Evolutionary conservation across 2,888 invertebrate species (phyloP), one percentile per base, ranked within the genome.

Genomic region (Linnaemya tessellans): DNA sequence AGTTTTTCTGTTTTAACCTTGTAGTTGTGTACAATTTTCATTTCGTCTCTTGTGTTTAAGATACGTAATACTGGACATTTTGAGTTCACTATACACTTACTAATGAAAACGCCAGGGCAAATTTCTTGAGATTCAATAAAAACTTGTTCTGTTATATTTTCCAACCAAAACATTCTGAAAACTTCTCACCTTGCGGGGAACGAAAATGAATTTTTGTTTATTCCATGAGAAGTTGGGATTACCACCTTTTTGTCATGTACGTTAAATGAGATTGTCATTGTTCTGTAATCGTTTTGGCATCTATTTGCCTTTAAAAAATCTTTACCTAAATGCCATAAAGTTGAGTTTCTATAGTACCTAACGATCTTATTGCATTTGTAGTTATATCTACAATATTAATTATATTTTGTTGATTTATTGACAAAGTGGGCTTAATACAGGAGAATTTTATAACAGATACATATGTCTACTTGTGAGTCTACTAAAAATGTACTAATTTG

Each of bases 211-310:
- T n/a, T n/a, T n/a, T n/a, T n/a, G n/a, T n/a, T n/a, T n/a, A n/a
- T n/a, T n/a, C n/a, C n/a, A n/a, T n/a, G n/a, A n/a, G n/a, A n/a
- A n/a, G n/a, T n/a, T n/a, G n/a, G n/a, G n/a, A n/a, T n/a, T n/a
- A n/a, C n/a, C n/a, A n/a, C n/a, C n/a, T 71, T 56, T 71, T 18
- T 43, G 9, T 38, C 30, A 20, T n/a, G 0, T 11, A n/a, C n/a
- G 15, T 46, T 18, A 35, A 75, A 51, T n/a, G 78, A 67, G 30
- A 78, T 18, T 43, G 58, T 58, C 38, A n/a, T 58, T 74, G 67
- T 1, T 38, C 8, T 35, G 60, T 64, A 22, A 35, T n/a, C 3
- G 38, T 38, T 38, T 3, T 62, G 9, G 11, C 18, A 41, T 11
- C 1, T 62, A 13, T 62, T 18, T 18, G 60, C 20, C n/a, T 62